A percentile compares a stretch with the other conserved stretches of the same genome.
Evolutionary conservation across 2,888 invertebrate genomes (phyloP).

Genomic region (Apoda limacodes): DNA sequence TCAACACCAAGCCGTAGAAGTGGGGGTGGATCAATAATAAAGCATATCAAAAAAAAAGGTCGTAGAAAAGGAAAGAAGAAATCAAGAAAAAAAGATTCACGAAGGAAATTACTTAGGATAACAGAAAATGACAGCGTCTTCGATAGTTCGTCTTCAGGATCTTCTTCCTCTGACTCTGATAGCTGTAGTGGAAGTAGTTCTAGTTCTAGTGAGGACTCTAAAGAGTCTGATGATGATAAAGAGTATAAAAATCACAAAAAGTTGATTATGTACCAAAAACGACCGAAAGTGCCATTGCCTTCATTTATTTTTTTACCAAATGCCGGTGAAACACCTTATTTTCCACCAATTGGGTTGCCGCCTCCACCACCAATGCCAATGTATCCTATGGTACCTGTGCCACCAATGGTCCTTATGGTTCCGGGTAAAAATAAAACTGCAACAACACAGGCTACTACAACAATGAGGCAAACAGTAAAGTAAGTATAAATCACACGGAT

Average conservation of each 20-base stretch:
- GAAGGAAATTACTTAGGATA: slow-evolving; percentile 41
- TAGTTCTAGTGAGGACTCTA: slow-evolving; percentile 20
- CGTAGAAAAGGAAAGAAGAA: slow-evolving; percentile 13
- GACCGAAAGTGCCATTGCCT: slow-evolving; percentile 44
- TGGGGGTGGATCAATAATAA: slow-evolving; percentile 15
- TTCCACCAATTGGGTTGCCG: slow-evolving; percentile 49
- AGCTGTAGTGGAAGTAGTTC: slow-evolving; percentile 22
- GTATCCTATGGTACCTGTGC: slow-evolving; percentile 54
- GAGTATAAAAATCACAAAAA: slow-evolving; percentile 44
- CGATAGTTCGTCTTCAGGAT: slow-evolving; percentile 33
- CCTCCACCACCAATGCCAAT: slow-evolving; percentile 45
- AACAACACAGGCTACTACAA: too few relatives aligned
- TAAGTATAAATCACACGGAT: too few relatives aligned
- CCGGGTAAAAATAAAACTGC: too few relatives aligned
- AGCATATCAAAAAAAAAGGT: slow-evolving; percentile 3
- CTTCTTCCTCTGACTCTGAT: slow-evolving; percentile 21
- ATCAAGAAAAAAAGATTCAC: slow-evolving; percentile 27
- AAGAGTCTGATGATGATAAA: slow-evolving; percentile 17
- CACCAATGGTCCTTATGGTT: too few relatives aligned
- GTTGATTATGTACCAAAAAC: slow-evolving; percentile 46
- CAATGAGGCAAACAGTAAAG: too few relatives aligned
- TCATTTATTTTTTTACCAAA: slow-evolving; percentile 56
- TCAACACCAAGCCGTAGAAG: slow-evolving; percentile 35
- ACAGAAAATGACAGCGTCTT: slow-evolving; percentile 53
- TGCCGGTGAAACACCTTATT: slow-evolving; percentile 43